A percentile compares a stretch with the other conserved stretches of the same genome.
These are phyloP conservation scores for Neotoxoptera formosana DNA, from an alignment of 1,140 invertebrate species.

Conservation along the genomic window DNA sequence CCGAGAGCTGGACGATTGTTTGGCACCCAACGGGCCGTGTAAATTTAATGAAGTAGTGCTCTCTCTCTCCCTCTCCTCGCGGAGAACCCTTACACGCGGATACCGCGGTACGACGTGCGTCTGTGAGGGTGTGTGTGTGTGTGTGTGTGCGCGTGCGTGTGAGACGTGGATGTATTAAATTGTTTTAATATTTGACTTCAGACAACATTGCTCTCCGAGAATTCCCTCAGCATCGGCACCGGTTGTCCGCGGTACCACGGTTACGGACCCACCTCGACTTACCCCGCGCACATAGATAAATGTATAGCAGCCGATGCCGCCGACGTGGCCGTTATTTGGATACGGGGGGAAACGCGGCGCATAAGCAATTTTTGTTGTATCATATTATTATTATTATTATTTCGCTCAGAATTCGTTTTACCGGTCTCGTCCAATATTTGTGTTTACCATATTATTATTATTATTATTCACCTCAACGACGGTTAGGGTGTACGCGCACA, in stretches of 20 bases:
- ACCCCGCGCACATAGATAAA: neutral
- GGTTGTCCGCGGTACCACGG: neutral
- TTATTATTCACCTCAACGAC: neutral
- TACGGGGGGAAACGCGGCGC: neutral
- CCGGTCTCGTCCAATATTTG: neutral
- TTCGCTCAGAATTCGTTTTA: neutral
- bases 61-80: neutral
- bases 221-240: neutral
- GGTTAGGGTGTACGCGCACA: neutral
- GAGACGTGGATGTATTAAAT: neutral
- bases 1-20: constrained; percentile 3
- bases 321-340: neutral
- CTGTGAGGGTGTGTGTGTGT: neutral
- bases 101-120: neutral
- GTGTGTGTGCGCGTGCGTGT: neutral
- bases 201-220: neutral
- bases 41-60: constrained; percentile 47
- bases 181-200: constrained; percentile 38
- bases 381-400: constrained; percentile 10
- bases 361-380: constrained; percentile 17
- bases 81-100: constrained; percentile 25
- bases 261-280: neutral
- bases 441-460: constrained; percentile 25
- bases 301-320: neutral
- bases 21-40: constrained; percentile 3